Evolutionary conservation across 2,113 vertebrate genomes (phyloP).

Genomic region (Aptenodytes patagonicus): DNA sequence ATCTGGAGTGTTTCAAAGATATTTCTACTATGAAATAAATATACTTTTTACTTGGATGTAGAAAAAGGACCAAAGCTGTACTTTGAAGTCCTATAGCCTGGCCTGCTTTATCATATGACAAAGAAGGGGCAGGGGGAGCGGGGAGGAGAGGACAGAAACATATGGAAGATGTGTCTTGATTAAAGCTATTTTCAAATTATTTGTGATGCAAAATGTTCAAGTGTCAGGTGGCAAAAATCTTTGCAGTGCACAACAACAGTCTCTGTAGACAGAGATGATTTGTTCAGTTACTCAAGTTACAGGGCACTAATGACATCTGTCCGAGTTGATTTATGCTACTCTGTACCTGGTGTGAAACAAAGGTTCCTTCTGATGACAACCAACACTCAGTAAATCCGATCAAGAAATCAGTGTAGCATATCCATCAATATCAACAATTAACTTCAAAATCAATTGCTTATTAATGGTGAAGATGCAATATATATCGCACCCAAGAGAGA

Average conservation of each 20-base stretch:
- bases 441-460: constrained; percentile 19
- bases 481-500: not conserved
- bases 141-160: not conserved
- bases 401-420: not conserved
- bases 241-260: not conserved
- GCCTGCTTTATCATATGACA: not conserved
- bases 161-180: not conserved
- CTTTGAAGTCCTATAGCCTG: not conserved
- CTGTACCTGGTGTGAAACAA: not conserved
- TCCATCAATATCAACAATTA: constrained; percentile 4
- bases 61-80: not conserved
- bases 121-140: not conserved
- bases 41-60: not conserved
- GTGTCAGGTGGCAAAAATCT: not conserved
- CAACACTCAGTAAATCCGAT: not conserved
- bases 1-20: not conserved
- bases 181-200: not conserved
- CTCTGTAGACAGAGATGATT: not conserved
- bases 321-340: not conserved
- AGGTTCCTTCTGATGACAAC: not conserved
- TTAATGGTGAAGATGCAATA: not conserved
- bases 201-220: not conserved
- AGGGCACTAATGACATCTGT: not conserved
- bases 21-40: not conserved
- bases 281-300: not conserved